Percentiles rank a stretch among this genome's conserved stretches.
Evolutionary conservation across 1,140 invertebrate species (phyloP).

Genomic region (Drosophila lowei): DNA sequence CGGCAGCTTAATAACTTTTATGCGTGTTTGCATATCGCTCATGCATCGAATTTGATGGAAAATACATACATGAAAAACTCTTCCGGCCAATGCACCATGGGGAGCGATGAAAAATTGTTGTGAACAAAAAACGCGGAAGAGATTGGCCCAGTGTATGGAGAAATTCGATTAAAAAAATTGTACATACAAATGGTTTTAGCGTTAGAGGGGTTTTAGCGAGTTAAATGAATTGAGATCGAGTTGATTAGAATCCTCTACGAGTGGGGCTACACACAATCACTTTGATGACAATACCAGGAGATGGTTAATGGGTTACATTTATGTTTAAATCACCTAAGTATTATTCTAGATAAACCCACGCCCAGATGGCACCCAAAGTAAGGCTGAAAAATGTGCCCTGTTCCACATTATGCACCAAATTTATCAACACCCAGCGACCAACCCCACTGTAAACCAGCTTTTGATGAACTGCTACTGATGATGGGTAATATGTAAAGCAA

Average conservation of each 20-base stretch:
- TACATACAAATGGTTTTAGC: not conserved
- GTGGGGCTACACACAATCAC: not conserved
- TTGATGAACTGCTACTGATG: constrained; percentile 23
- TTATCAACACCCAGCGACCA: constrained; percentile 7
- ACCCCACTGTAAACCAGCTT: not conserved
- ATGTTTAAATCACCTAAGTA: no score
- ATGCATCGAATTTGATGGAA: constrained; percentile 59
- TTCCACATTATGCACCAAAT: constrained; percentile 19
- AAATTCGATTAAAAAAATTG: constrained; percentile 33
- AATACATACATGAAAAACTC: constrained; percentile 26
- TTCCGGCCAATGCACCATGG: not conserved
- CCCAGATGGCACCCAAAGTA: not conserved
- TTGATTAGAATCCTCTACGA: not conserved
- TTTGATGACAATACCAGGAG: no score
- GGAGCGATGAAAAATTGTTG: constrained; percentile 11
- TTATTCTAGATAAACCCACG: not conserved
- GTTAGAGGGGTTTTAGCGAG: no score
- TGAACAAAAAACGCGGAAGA: constrained; percentile 13
- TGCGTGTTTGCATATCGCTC: constrained; percentile 75
- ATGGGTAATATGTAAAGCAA: constrained; percentile 14
- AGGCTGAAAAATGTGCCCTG: constrained; percentile 9
- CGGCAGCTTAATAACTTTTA: constrained; percentile 78
- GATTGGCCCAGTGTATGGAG: constrained; percentile 9
- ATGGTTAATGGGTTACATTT: no score
- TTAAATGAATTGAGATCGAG: constrained; percentile 12